A percentile compares a stretch with the other conserved stretches of the same genome.
Conservation (phyloP, 2,797 vertebrate genomes). For the Ctenopoma multispine region DNA sequence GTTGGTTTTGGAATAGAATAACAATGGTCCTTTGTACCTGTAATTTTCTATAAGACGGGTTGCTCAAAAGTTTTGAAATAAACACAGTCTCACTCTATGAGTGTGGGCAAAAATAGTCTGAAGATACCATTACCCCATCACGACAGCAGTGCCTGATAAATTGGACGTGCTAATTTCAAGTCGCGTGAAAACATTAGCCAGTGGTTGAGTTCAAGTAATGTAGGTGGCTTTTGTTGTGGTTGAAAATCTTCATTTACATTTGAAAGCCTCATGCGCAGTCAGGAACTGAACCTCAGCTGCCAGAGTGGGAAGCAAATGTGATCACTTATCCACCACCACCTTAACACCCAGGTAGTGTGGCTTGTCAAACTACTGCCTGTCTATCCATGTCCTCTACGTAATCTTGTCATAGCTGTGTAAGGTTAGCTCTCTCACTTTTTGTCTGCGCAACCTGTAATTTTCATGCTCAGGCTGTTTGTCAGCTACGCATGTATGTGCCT, state of each 20-base stretch:
- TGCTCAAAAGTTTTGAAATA: background rate
- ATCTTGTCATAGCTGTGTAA: constrained; percentile 32
- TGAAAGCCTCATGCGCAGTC: constrained; percentile 2
- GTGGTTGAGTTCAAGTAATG: background rate
- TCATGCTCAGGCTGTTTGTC: constrained; percentile 49
- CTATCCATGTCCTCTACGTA: constrained; percentile 5
- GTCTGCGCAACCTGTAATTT: constrained; percentile 41
- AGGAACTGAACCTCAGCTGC: constrained; percentile 7
- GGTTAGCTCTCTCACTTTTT: constrained; percentile 46
- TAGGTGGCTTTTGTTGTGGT: background rate
- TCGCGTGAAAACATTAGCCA: background rate
- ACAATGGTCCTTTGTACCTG: background rate
- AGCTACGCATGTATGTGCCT: constrained; percentile 39
- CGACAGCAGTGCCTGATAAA: background rate
- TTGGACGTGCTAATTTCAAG: background rate
- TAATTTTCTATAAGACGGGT: background rate
- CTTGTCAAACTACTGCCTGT: constrained; percentile 10
- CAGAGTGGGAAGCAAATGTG: constrained; percentile 11
- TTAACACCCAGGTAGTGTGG: background rate
- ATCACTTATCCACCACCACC: constrained; percentile 24
- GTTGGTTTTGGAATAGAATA: background rate
- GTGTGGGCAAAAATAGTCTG: background rate
- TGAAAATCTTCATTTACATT: background rate
- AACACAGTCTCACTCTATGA: background rate
- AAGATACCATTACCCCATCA: background rate